A percentile compares a stretch with the other conserved stretches of the same genome.
phyloP scores from a whole-genome alignment of 1,140 invertebrate species.

The Argopecten irradians region DNA sequence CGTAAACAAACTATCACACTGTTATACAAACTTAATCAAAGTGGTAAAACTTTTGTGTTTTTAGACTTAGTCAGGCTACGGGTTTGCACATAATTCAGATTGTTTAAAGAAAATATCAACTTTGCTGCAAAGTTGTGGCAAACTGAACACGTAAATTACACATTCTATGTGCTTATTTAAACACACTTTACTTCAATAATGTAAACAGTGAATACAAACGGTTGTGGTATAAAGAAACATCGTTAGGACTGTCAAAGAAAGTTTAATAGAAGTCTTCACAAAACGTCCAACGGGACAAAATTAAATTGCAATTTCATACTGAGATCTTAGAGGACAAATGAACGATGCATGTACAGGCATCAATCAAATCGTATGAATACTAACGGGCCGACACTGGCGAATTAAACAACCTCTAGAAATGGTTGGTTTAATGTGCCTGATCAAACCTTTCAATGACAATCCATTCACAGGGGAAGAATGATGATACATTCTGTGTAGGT shows the following conservation, averaged over 20 bases:
- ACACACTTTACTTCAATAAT: not conserved
- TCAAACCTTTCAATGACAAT: conserved; percentile 1
- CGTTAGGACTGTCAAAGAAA: not conserved
- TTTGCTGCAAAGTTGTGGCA: not conserved
- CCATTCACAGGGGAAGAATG: not conserved
- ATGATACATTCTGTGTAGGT: conserved; percentile 3
- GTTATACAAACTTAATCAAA: not conserved
- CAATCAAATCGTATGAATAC: not conserved
- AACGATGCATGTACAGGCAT: conserved; percentile 7
- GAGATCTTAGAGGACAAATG: not conserved
- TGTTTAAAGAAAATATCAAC: not conserved
- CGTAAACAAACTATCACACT: not conserved
- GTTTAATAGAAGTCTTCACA: not conserved
- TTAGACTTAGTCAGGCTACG: not conserved
- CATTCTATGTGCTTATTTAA: not conserved
- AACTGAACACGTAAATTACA: not conserved
- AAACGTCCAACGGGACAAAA: not conserved
- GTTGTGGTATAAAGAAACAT: not conserved
- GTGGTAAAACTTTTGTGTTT: not conserved
- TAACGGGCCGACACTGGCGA: not conserved
- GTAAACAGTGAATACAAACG: not conserved
- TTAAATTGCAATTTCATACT: conserved; percentile 23
- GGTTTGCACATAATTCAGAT: not conserved
- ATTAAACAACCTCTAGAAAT: not conserved
- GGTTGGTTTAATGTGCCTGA: not conserved